Evolutionary conservation across 2,888 invertebrate genomes (phyloP), one percentile per base, ranked within the genome.

Genomic region (Augiades crinisus): DNA sequence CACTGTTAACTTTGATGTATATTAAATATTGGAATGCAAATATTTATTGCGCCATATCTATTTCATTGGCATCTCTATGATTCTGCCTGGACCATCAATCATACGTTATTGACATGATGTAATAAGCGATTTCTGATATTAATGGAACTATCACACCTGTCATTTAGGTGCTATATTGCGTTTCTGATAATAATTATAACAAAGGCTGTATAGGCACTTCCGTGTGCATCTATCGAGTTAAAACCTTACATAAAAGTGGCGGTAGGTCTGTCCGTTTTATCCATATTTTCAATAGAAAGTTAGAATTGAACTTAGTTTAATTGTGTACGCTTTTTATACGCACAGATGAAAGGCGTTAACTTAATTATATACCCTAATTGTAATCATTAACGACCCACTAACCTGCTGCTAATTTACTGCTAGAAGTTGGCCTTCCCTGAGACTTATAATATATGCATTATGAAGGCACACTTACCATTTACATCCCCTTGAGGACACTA

Each of bases 81-180:
- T 12, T 5, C 14, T 2, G 13, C n/a, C n/a, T 14, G 6, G 5
- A 33, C 10, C 47, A 49, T 49, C 47, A 40, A 49, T 49, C 47
- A 41, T 49, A 3, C n/a, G 7, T 41, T 49, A 49, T 49, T 49
- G 47, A 49, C 40, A 10, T 27, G 41, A 22, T 12, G 40, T 34
- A 49, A 49, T 49, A 49, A 49, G 47, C 40, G 47, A 33, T 40
- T 24, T 33, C 8, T 41, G 40, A 41, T 49, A 47, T 34, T 33
- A 49, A 49, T 49, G 41, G 49, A 33, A 17, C 33, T 24, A 49
- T 41, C 49, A 33, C 49, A 33, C 30, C 40, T 33, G 49, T 41
- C 49, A 41, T 13, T 38, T 16, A 40, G 38, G 41, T 14, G 22
- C 47, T 22, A 14, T 33, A 31, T 22, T 19, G 7, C 8, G 16